Percentiles rank a stretch among this genome's conserved stretches.
Conservation (phyloP, 2,797 vertebrate species). For the Anas acuta region DNA sequence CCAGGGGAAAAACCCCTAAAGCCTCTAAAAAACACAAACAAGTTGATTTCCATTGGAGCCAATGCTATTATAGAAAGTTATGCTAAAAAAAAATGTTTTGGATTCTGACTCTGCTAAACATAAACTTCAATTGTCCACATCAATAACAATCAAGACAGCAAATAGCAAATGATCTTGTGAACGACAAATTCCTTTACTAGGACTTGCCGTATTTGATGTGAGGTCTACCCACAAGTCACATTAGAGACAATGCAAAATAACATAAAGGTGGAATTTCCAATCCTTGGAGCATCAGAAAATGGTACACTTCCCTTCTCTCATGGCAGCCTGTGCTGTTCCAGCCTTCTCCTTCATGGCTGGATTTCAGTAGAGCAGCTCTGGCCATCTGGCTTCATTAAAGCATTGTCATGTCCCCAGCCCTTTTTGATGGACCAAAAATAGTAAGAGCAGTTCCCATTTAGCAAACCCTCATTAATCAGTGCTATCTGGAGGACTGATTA, state of each 20-base stretch:
- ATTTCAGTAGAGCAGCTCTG: constrained; percentile 16
- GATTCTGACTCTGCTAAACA: background rate
- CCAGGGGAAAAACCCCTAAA: background rate
- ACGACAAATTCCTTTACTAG: background rate
- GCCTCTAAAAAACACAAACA: background rate
- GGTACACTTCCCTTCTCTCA: background rate
- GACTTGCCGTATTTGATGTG: background rate
- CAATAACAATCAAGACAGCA: background rate
- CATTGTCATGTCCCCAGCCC: background rate
- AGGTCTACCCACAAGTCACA: background rate
- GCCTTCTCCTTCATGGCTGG: background rate
- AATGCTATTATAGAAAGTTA: background rate
- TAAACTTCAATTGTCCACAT: background rate
- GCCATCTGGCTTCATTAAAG: constrained; percentile 37
- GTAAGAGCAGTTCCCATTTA: background rate
- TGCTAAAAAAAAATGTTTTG: background rate
- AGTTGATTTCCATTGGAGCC: background rate
- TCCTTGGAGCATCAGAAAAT: background rate
- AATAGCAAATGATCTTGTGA: background rate
- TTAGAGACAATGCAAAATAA: background rate
- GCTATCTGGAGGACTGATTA: background rate
- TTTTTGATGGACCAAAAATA: constrained; percentile 4
- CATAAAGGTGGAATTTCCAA: background rate
- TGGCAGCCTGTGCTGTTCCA: background rate
- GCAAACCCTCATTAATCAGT: background rate